Evolutionary conservation across 2,888 invertebrate species (phyloP), one percentile per base, ranked within the genome.

Genomic region (Meganola albula): DNA sequence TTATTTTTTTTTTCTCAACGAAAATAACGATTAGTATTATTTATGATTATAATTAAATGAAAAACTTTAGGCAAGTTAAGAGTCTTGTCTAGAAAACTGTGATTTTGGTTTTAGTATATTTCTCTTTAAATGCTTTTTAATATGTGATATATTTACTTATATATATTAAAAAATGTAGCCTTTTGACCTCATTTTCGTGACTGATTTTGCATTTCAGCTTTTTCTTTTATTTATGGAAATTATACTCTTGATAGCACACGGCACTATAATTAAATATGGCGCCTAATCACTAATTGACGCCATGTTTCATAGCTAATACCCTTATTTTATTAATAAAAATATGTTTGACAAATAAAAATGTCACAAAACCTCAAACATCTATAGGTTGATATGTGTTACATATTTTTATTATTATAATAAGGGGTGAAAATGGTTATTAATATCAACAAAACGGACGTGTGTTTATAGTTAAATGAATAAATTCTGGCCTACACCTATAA

Each of bases 81-180:
- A 80, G 76, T 72, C 70, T 80, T 78, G 82, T 80, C 80, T 73
- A 64, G 62, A 63, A 63, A 74, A 63, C 85, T 85, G 84, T 85
- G 84, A 85, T 85, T 84, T 85, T 79, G 79, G 79, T 83, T 80
- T 82, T 83, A 83, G 72, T 83, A 83, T 74, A 74, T 68, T 73
- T 62, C 57, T 62, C 66, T 69, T 70, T 48, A 44, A 45, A 41
- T 78, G 75, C 78, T 83, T 80, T n/a, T 61, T 71, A 68, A 70
- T 73, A 76, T 84, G 84, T 84, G 83, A 84, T 83, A 82, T 77
- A 68, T 64, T 53, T 52, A 53, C 49, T 27, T 52, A 65, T 73
- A 71, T 73, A 63, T 71, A 70, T 69, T 61, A 60, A 60, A n/a
- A 57, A 51, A 50, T 57, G 49, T 60, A 56, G 58, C 63, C 61